Base-by-base conservation (phyloP, 2,797 vertebrate genomes). In the Salarias fasciatus region DNA sequence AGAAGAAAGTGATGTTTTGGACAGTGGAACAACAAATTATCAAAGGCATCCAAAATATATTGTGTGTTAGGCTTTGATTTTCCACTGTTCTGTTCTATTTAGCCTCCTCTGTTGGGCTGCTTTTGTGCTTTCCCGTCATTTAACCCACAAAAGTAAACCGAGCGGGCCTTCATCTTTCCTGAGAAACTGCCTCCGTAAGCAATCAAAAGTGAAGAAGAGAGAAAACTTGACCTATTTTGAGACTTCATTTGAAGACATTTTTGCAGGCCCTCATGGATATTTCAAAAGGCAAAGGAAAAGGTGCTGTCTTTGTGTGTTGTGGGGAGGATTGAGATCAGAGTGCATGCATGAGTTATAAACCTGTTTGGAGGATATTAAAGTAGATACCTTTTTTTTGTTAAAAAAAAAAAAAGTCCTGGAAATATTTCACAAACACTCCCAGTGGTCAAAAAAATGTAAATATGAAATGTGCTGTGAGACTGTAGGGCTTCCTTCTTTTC, bases 141-240 rank as follows among this genome's bases (percentile, higher is more conserved):
- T 52, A 4, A 44, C 40, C 55, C 38, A 48, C 53, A 61, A 48
- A 63, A 42, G 68, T 35, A 38, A 73, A 47, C 42, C 37, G 55
- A 29, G 24, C 44, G 62, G 35, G 12, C 24, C 45, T 29, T 76
- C 49, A 30, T 56, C 52, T 45, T 72, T 37, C 61, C 57, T 45
- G 38, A 36, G 65, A 77, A 64, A 57, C 36, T 63, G 42, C 76
- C 75, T 69, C 82, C 69, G 63, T 48, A 51, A 53, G 33, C 51
- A 72, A 63, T 81, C 64, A 83, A 48, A 79, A 72, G 63, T 68
- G 29, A 66, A 28, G 36, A 72, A 64, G 36, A 79, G 63, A 59
- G 38, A 73, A 41, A 83, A 76, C 61, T 51, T 79, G 75, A 82
- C 75, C 80, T 69, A 81, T 78, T 87, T 87, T 8, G 4, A 66